Conservation (phyloP, 2,888 invertebrate species). For the Venustoraphidia nigricollis region DNA sequence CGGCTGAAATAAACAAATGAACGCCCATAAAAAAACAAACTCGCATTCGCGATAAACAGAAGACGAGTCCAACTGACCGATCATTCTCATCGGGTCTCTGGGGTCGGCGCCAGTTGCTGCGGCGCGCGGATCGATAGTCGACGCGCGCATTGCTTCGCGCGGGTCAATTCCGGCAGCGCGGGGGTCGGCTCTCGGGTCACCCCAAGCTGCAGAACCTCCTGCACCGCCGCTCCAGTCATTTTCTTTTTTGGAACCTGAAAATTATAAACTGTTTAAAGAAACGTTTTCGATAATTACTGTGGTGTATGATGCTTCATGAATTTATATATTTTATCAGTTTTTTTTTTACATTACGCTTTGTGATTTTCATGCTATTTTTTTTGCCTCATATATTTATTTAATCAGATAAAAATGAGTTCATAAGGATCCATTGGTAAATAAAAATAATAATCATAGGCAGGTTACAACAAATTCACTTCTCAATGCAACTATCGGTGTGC, state of each 20-base stretch:
- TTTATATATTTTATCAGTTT: not conserved
- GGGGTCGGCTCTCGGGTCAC: conserved; percentile 32
- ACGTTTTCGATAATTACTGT: too few species aligned
- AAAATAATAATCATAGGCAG: not conserved
- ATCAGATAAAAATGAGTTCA: conserved; percentile 2
- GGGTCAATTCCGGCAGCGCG: conserved; percentile 13
- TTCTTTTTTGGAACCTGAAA: conserved; percentile 29
- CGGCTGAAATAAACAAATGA: not conserved
- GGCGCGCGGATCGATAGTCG: conserved; percentile 1
- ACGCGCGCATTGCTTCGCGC: conserved; percentile 6
- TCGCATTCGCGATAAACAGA: too few species aligned
- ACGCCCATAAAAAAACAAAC: too few species aligned
- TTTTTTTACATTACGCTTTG: not conserved
- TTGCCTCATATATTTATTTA: not conserved
- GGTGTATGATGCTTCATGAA: too few species aligned
- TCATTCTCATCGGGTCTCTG: conserved; percentile 38
- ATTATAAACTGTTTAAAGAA: not conserved
- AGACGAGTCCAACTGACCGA: conserved; percentile 25
- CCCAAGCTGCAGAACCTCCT: conserved; percentile 28
- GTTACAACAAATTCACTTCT: not conserved
- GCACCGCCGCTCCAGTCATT: conserved; percentile 32
- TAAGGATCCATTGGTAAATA: conserved; percentile 6
- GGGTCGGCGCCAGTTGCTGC: conserved; percentile 29
- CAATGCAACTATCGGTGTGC: too few species aligned
- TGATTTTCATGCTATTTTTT: too few species aligned